Percentiles rank a stretch among this genome's conserved stretches.
Evolutionary conservation across 2,888 invertebrate genomes (phyloP).

Genomic region (Agapostemon virescens): DNA sequence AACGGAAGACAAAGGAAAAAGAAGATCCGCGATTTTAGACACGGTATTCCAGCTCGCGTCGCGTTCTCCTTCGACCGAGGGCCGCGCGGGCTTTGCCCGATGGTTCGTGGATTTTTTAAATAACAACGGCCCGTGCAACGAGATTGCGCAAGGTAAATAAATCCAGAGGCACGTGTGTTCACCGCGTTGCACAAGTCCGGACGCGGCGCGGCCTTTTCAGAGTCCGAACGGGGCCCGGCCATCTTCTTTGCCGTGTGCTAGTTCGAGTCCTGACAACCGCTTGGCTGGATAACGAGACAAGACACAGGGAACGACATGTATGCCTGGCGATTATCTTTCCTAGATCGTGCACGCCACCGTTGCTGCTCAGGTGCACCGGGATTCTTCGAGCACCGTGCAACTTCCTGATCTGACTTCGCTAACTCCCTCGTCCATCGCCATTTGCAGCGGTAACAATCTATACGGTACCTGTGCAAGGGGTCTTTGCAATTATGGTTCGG

Average conservation of each 20-base stretch:
- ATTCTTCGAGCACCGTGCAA: neutral
- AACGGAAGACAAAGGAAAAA: too few species aligned
- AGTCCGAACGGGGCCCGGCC: neutral
- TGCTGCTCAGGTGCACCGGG: neutral
- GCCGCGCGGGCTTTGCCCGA: neutral
- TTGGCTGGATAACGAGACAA: slow-evolving; percentile 20
- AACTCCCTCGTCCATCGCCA: neutral
- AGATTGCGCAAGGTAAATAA: slow-evolving; percentile 45
- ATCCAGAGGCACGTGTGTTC: slow-evolving; percentile 37
- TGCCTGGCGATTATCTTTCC: neutral
- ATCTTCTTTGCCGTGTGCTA: slow-evolving; percentile 25
- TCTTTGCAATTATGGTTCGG: neutral
- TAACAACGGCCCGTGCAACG: neutral
- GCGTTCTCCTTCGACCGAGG: too few species aligned
- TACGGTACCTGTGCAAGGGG: neutral
- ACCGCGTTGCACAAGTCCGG: slow-evolving; percentile 32
- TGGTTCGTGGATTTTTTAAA: slow-evolving; percentile 34
- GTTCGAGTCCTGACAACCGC: neutral
- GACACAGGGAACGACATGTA: neutral
- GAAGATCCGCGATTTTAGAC: too few species aligned
- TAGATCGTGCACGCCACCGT: neutral
- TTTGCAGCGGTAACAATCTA: neutral
- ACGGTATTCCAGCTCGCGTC: too few species aligned
- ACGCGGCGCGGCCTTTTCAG: slow-evolving; percentile 25
- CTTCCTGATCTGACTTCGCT: neutral